Evolutionary conservation across 2,888 invertebrate genomes (phyloP), one percentile per base, ranked within the genome.

Genomic region (Arge pagana): DNA sequence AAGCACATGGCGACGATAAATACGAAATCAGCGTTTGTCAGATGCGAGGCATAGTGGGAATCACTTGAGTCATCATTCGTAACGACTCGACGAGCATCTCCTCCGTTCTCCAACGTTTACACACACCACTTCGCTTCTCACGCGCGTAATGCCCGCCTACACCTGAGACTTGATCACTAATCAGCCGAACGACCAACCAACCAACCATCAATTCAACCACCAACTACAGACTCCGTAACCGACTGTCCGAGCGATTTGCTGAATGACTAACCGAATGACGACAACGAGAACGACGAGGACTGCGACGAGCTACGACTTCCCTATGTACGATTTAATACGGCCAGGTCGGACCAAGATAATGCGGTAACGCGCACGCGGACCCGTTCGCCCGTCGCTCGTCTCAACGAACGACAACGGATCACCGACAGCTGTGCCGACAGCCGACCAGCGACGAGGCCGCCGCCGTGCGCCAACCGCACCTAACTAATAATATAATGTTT

Each of bases 381-480:
- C 35, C 24, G 26, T 18, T 24, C 36, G 28, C 21, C 28, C 11
- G 37, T 48, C 35, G 36, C 48, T 36, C 37, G 39, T 48, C 28
- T 28, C 48, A 30, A 16, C 37, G n/a, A 37, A 36, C 10, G 48
- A 39, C 33, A n/a, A 26, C 37, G 37, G 48, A 36, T 19, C 48
- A 37, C 31, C 37, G 36, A n/a, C 4, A 33, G 45, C 45, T 24
- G 24, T 39, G 19, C 2, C 10, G 2, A 18, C 10, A 10, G 6
- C 36, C 28, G 36, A 50, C 16, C 21, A 21, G 41, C 50, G 50
- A 50, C 50, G 50, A 31, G 50, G 50, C 41, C 50, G 50, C 50
- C 50, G 50, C 50, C 50, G 50, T 39, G 50, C 50, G 50, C 36
- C 50, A 41, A 42, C 50, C 30, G 50, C 41, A 30, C 31, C 50